These are phyloP conservation scores for Scaptomyza tumidula DNA, from an alignment of 2,888 invertebrate genomes.

Conservation along the genomic window DNA sequence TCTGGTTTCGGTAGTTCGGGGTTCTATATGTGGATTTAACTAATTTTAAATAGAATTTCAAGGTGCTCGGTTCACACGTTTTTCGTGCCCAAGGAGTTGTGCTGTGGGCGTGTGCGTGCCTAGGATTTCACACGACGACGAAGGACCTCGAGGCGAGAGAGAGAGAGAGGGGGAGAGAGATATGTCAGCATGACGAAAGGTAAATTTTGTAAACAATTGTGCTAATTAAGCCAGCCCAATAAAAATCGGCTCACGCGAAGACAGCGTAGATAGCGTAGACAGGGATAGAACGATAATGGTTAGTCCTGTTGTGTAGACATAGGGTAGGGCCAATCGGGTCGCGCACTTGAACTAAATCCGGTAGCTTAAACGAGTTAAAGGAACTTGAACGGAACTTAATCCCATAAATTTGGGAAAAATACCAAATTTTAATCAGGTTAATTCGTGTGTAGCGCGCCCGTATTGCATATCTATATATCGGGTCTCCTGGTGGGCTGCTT, in stretches of 20 bases:
- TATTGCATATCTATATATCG: conserved; percentile 46
- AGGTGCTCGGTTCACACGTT: conserved; percentile 61
- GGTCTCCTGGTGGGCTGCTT: not conserved
- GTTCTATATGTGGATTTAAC: conserved; percentile 64
- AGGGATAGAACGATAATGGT: not conserved
- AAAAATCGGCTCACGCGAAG: conserved; percentile 68
- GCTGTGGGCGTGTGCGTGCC: conserved; percentile 75
- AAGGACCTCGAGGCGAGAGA: not conserved
- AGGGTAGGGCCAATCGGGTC: conserved; percentile 8
- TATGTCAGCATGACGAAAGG: conserved; percentile 75
- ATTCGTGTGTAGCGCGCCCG: conserved; percentile 70
- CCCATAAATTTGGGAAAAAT: conserved; percentile 81
- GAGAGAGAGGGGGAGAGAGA: conserved; percentile 1
- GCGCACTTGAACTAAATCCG: conserved; percentile 77
- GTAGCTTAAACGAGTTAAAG: conserved; percentile 83
- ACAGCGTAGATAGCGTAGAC: not conserved
- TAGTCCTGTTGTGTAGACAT: not conserved
- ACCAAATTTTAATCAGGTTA: conserved; percentile 80
- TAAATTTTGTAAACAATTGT: conserved; percentile 83
- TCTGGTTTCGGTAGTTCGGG: conserved; percentile 38
- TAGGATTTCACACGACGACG: conserved; percentile 62
- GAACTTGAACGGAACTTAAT: conserved; percentile 81
- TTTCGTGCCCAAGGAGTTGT: conserved; percentile 7
- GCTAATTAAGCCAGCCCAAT: conserved; percentile 81
- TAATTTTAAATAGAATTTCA: conserved; percentile 79